These are phyloP conservation scores for Enteromius anoplus DNA, from an alignment of 2,797 vertebrate genomes.

Conservation along the genomic window DNA sequence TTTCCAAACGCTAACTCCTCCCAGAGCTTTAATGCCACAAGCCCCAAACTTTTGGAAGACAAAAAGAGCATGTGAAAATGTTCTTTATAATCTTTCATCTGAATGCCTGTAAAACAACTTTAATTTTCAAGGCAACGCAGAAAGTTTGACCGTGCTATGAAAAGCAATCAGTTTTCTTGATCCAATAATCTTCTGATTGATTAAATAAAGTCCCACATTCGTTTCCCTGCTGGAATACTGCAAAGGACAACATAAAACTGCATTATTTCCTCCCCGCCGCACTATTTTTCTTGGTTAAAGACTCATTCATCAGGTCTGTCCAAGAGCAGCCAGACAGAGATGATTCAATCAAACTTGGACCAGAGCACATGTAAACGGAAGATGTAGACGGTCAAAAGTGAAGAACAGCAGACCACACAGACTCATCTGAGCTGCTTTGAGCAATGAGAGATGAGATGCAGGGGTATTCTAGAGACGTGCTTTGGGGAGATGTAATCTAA, in stretches of 20 bases:
- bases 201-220: neutral
- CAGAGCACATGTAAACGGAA: constrained; percentile 29
- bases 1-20: no score
- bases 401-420: neutral
- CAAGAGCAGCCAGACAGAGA: constrained; percentile 16
- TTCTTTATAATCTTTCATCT: neutral
- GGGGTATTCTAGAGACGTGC: neutral
- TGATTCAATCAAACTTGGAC: constrained; percentile 17
- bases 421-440: neutral
- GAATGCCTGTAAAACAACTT: neutral
- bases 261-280: neutral
- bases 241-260: neutral
- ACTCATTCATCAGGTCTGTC: neutral
- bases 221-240: neutral
- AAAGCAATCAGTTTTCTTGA: neutral
- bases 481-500: neutral
- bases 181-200: neutral
- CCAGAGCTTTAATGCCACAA: no score
- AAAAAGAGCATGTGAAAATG: neutral
- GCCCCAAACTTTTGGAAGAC: neutral
- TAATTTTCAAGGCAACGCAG: neutral
- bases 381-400: neutral
- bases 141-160: neutral
- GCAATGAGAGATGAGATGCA: neutral
- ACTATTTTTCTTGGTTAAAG: neutral